Conservation (phyloP, 2,888 invertebrate genomes). For the Desoria tigrina region DNA sequence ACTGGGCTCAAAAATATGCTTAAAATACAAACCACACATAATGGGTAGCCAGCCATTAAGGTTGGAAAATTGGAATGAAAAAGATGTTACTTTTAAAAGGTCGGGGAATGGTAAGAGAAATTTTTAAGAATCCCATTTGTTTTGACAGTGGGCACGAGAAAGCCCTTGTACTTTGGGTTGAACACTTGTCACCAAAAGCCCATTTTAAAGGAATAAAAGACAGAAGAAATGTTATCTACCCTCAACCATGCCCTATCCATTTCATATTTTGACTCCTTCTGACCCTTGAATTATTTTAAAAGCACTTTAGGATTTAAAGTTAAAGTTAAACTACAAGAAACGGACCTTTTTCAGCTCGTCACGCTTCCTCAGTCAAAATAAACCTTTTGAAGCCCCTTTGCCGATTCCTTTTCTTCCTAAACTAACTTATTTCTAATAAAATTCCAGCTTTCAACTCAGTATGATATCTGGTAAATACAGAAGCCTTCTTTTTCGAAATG, state of each 20-base stretch:
- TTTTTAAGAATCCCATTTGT: slow-evolving; percentile 25
- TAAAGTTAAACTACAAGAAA: background rate
- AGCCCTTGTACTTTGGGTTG: slow-evolving; percentile 23
- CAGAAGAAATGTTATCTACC: background rate
- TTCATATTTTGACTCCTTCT: slow-evolving; percentile 1
- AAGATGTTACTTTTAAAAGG: too few relatives aligned
- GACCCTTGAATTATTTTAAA: background rate
- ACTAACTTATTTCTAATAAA: slow-evolving; percentile 1
- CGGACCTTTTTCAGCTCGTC: slow-evolving; percentile 36
- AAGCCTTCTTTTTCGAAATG: too few relatives aligned
- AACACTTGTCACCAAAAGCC: slow-evolving; percentile 23
- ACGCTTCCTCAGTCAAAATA: slow-evolving; percentile 52
- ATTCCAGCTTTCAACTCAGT: background rate
- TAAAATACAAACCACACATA: too few relatives aligned
- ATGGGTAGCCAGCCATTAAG: too few relatives aligned
- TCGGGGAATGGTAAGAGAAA: too few relatives aligned
- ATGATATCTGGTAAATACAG: too few relatives aligned
- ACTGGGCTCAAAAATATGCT: too few relatives aligned
- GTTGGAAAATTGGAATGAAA: too few relatives aligned
- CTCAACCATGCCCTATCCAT: background rate
- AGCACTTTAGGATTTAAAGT: background rate
- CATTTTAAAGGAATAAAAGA: slow-evolving; percentile 4
- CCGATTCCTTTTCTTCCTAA: background rate
- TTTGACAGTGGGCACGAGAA: slow-evolving; percentile 54
- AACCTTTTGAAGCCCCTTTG: slow-evolving; percentile 28